Base-by-base conservation (phyloP, 2,888 invertebrate genomes). In the Metallyticus violacea region DNA sequence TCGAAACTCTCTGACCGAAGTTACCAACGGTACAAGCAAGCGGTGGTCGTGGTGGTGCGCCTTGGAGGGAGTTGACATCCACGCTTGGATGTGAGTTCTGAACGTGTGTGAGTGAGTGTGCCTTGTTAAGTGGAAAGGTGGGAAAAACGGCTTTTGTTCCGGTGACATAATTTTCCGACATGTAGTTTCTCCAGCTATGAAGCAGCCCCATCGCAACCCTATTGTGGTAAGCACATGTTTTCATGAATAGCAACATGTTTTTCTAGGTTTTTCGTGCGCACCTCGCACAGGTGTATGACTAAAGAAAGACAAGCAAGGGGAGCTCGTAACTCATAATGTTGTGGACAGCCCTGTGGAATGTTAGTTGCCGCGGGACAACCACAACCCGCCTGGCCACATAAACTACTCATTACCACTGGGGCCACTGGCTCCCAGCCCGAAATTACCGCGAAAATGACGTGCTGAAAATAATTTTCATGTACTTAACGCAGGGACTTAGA, bases 261-360 rank as follows among this genome's bases (percentile, higher is more conserved):
- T 15, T 62, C 40, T 62, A 15, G 2, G 40, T 62, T n/a, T 62
- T 62, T 62, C 40, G 40, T 62, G 9, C 40, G 40, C 22, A 15
- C 40, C 40, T 62, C 40, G 40, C 40, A 62, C 40, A 62, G 40
- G 40, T 62, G 40, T 62, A 62, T 15, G 40, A 62, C 40, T 62
- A 22, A 15, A 62, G 40, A 40, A 40, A 40, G 40, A 40, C 40
- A 40, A 9, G 40, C 9, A 7, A 40, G 15, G 40, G 40, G 79
- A 26, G 79, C 79, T 26, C 30, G 25, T 81, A n/a, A 27, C 40
- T 77, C 40, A 62, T 62, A 62, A 62, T 62, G 40, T 22, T 77
- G 85, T 88, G 88, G 86, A 80, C 88, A 86, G 26, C 88, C 88
- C 88, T 88, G 88, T 78, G 86, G 88, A 86, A 88, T 86, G 86